These are phyloP conservation scores for Alauda arvensis DNA, from an alignment of 2,797 vertebrate genomes.

Conservation along the genomic window DNA sequence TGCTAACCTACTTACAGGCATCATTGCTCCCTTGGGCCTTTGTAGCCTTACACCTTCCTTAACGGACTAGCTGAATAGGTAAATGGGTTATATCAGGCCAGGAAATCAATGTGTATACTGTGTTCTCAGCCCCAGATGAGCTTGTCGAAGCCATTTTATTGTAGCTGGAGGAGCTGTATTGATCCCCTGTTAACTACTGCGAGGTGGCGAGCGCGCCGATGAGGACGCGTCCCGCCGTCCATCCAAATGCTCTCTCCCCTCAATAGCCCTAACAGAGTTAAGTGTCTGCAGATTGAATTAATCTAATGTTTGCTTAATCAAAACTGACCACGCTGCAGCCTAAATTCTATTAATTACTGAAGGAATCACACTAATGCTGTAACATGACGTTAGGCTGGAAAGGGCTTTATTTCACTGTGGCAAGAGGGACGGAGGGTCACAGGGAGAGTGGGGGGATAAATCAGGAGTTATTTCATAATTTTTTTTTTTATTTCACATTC, in stretches of 20 bases:
- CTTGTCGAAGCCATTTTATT: constrained; percentile 82
- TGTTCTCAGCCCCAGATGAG: constrained; percentile 77
- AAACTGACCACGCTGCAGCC: constrained; percentile 71
- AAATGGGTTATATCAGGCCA: constrained; percentile 82
- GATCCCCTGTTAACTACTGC: constrained; percentile 77
- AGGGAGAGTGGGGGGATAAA: background rate
- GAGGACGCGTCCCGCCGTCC: constrained; percentile 73
- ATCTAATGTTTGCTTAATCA: constrained; percentile 77
- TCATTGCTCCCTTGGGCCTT: constrained; percentile 78
- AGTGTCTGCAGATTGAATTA: constrained; percentile 75
- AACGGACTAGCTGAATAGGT: constrained; percentile 82
- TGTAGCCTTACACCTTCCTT: constrained; percentile 77
- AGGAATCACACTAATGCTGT: constrained; percentile 63
- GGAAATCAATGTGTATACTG: constrained; percentile 83
- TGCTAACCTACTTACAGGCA: constrained; percentile 77
- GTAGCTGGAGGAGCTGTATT: constrained; percentile 80
- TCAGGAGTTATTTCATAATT: background rate
- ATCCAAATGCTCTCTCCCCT: constrained; percentile 64
- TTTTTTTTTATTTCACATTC: background rate
- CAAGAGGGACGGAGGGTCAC: background rate
- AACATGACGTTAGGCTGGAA: constrained; percentile 32
- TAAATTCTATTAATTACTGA: constrained; percentile 77
- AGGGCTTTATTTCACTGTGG: background rate
- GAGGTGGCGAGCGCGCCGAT: constrained; percentile 75
- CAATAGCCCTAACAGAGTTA: constrained; percentile 65